Conservation (phyloP, 2,888 invertebrate genomes). For the Creontiades dilutus region DNA sequence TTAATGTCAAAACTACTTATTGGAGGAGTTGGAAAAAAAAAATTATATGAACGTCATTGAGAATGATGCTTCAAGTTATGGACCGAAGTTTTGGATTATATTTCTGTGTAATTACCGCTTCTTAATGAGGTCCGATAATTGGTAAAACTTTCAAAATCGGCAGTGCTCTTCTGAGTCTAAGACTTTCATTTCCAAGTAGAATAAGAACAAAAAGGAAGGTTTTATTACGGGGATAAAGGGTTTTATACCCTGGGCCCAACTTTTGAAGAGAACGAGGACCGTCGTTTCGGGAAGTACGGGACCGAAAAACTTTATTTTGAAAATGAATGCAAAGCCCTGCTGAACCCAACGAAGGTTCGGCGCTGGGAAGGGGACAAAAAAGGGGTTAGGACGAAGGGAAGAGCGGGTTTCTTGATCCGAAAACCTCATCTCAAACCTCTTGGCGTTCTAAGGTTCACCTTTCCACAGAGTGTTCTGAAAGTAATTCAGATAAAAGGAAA, state of each 20-base stretch:
- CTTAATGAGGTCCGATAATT: not conserved
- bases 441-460: constrained; percentile 15
- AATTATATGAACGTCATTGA: no score
- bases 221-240: not conserved
- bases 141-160: no score
- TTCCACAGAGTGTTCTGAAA: constrained; percentile 25
- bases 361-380: not conserved
- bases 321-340: constrained; percentile 16
- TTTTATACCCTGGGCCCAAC: not conserved
- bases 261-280: not conserved
- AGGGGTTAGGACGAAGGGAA: not conserved
- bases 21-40: no score
- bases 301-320: not conserved
- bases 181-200: not conserved
- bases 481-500: constrained; percentile 55
- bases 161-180: no score
- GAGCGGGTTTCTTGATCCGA: not conserved
- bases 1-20: no score
- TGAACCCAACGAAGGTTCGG: not conserved
- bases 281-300: not conserved
- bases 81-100: no score
- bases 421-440: constrained; percentile 45
- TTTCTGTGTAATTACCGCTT: not conserved
- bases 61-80: no score
- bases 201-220: not conserved